Conservation (phyloP, 2,888 invertebrate species). For the Limnephilus rhombicus region DNA sequence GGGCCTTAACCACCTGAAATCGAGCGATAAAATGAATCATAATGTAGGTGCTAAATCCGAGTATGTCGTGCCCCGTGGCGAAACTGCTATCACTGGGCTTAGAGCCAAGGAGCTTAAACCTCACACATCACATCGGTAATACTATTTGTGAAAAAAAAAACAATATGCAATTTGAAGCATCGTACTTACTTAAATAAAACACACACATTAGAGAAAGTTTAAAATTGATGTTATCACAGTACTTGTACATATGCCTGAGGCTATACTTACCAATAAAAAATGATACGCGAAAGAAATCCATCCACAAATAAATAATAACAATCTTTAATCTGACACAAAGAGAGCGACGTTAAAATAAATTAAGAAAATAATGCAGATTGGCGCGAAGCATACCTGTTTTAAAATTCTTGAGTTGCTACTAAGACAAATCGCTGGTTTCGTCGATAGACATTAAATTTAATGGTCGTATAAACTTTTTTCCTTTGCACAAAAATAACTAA, state of each 20-base stretch:
- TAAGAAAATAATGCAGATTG: conserved; percentile 11
- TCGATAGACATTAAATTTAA: background rate
- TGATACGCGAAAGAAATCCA: background rate
- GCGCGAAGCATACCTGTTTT: background rate
- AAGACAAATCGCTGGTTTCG: background rate
- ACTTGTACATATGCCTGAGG: background rate
- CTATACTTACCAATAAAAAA: conserved; percentile 17
- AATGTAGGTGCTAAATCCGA: too few relatives aligned
- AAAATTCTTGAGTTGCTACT: background rate
- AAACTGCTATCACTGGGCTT: too few relatives aligned
- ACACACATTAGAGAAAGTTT: conserved; percentile 36
- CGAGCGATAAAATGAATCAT: too few relatives aligned
- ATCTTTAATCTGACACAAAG: conserved; percentile 7
- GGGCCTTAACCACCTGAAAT: too few relatives aligned
- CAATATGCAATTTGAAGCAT: background rate
- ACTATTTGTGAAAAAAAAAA: background rate
- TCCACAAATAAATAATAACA: background rate
- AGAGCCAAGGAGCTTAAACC: too few relatives aligned
- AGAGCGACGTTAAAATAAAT: conserved; percentile 21
- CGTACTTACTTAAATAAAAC: conserved; percentile 18
- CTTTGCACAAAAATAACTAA: background rate
- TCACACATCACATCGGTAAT: background rate
- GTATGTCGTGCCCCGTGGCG: too few relatives aligned
- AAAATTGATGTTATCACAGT: conserved; percentile 10
- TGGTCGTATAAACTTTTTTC: background rate